Conservation (phyloP, 2,888 invertebrate genomes). For the Perithous albicinctus region DNA sequence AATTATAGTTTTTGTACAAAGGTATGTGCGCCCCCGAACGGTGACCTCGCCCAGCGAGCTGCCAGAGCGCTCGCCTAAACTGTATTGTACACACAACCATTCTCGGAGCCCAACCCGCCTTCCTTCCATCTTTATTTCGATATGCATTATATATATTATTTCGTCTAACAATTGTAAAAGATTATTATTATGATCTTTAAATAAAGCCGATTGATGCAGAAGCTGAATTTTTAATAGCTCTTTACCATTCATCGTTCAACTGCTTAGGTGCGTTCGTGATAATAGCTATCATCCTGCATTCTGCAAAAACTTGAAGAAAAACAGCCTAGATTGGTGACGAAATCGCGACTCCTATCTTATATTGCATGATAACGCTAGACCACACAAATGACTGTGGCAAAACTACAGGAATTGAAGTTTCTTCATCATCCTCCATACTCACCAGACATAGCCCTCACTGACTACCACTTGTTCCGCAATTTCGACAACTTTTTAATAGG, state of each 20-base stretch:
- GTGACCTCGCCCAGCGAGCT: conserved; percentile 74
- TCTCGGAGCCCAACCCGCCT: conserved; percentile 69
- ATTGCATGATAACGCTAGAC: no score
- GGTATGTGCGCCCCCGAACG: conserved; percentile 75
- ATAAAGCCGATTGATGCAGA: conserved; percentile 77
- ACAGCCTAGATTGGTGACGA: no score
- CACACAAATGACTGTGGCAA: no score
- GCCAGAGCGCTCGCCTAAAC: conserved; percentile 77
- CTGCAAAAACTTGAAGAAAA: no score
- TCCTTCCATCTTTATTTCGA: conserved; percentile 78
- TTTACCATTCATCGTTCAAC: not conserved
- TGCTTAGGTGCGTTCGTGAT: no score
- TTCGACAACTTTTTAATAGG: no score
- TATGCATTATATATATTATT: conserved; percentile 77
- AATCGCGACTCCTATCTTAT: no score
- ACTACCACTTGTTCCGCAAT: no score
- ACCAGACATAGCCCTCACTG: no score
- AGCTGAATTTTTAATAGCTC: not conserved
- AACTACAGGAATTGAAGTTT: no score
- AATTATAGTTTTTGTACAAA: conserved; percentile 83
- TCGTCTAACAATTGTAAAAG: conserved; percentile 77
- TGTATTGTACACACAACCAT: conserved; percentile 70
- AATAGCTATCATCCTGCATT: no score
- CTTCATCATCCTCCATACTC: no score
- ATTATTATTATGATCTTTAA: conserved; percentile 77